These are phyloP conservation scores for Mastigias papua DNA, from an alignment of 30 jellyfish, hydroid and myxozoan genomes.

Conservation along the genomic window DNA sequence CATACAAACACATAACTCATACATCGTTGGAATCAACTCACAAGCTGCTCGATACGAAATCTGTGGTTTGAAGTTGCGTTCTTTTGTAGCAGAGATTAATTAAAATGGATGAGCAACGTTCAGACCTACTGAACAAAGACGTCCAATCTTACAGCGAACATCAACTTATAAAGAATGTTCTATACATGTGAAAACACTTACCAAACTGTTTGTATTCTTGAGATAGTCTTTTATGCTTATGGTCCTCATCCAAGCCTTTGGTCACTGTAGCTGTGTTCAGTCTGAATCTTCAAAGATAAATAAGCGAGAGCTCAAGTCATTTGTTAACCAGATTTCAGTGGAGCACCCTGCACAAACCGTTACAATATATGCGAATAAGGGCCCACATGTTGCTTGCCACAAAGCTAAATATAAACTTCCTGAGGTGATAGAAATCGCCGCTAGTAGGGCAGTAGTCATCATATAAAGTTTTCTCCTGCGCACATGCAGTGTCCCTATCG, in stretches of 20 bases:
- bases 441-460: not conserved
- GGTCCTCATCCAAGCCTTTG: not conserved
- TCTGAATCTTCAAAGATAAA: not conserved
- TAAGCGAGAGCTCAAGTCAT: not conserved
- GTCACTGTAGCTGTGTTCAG: not conserved
- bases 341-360: constrained; percentile 31
- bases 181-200: not conserved
- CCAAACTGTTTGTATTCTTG: not conserved
- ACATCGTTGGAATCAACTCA: not conserved
- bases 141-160: not conserved
- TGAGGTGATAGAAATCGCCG: constrained; percentile 70
- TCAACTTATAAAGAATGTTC: not conserved
- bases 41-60: not conserved
- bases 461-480: no score
- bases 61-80: not conserved
- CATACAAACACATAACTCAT: not conserved
- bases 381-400: constrained; percentile 58
- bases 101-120: not conserved
- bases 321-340: constrained; percentile 38
- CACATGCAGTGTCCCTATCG: not conserved
- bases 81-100: not conserved
- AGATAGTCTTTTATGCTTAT: not conserved
- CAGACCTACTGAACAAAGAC: not conserved
- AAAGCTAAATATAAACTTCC: constrained; percentile 73
- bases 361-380: constrained; percentile 35